Evolutionary conservation across 2,797 vertebrate genomes (phyloP).

Genomic region (Synanceia verrucosa): DNA sequence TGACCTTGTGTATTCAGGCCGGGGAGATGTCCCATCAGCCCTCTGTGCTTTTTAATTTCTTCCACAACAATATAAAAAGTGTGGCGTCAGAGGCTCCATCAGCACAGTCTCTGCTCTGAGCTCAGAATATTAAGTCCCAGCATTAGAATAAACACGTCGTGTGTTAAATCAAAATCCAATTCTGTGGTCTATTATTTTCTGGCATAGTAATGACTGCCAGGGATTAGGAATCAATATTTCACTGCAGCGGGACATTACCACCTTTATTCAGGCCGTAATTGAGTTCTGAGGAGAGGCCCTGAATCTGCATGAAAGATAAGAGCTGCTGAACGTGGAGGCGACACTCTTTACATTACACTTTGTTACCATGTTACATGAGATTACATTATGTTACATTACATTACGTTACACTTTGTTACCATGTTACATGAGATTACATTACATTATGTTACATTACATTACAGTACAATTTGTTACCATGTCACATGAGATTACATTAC

Average conservation of each 20-base stretch:
- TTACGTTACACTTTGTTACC: too few species aligned
- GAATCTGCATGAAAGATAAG: slow-evolving; percentile 79
- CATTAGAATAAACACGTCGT: slow-evolving; percentile 81
- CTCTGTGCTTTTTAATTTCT: slow-evolving; percentile 48
- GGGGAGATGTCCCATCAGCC: slow-evolving; percentile 65
- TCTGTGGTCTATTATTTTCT: slow-evolving; percentile 84
- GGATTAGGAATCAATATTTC: slow-evolving; percentile 85
- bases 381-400: too few species aligned
- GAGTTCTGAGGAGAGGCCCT: slow-evolving; percentile 76
- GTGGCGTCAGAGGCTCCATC: slow-evolving; percentile 54
- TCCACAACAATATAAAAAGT: slow-evolving; percentile 69
- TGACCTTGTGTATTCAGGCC: slow-evolving; percentile 89
- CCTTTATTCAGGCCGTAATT: slow-evolving; percentile 82
- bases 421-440: too few species aligned
- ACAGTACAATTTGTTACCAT: too few species aligned
- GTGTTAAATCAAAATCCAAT: slow-evolving; percentile 85
- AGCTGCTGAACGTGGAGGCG: slow-evolving; percentile 22
- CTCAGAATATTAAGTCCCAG: slow-evolving; percentile 77
- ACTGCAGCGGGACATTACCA: slow-evolving; percentile 78
- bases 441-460: too few species aligned
- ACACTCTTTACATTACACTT: slow-evolving; percentile 35
- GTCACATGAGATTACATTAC: too few species aligned
- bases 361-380: too few species aligned
- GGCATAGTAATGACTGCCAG: slow-evolving; percentile 81
- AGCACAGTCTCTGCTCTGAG: slow-evolving; percentile 32